Evolutionary conservation across 2,113 vertebrate genomes (phyloP), one percentile per base, ranked within the genome.

Genomic region (Empidonax alnorum): DNA sequence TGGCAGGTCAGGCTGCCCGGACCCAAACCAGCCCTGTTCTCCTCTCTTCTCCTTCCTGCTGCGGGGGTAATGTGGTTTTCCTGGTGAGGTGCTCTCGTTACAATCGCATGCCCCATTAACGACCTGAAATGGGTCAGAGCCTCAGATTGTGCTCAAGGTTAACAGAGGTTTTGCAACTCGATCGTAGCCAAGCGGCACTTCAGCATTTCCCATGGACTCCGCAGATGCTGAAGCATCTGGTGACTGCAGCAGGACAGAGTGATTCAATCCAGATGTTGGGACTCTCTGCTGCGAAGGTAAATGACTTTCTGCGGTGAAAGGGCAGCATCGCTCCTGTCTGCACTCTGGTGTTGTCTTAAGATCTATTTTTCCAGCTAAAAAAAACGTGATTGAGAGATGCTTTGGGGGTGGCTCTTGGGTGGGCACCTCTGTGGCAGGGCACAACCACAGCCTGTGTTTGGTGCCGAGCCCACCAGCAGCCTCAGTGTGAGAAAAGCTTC

Each of bases 141-240:
- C 81, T 59, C 84, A 74, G 76, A 71, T 46, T 21, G 1, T 6
- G 27, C 3, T 89, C 83, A 81, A 95, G 93, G 94, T 87, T 96
- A 94, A 76, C 33, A 11, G 93, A 74, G 86, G 80, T 59, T 92
- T 84, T 84, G 90, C 80, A 86, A 52, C 80, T 80, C 35, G 61
- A 62, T 75, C 10, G 2, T 14, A 44, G 50, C 52, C 30, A 8
- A 93, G 83, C 7, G 3, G 87, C 0, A 5, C 77, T 79, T 61
- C 65, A 18, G 2, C 10, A 2, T 89, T 97, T 96, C 95, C 92
- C 92, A 91, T 93, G 89, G 89, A 84, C 86, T 80, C 31, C 5
- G 7, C 94, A 94, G 91, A 96, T 96, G 94, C 37, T 69, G 79
- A 66, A 95, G 83, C 96, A 92, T 94, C 91, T 96, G 96, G 63